Conservation (phyloP, 2,888 invertebrate genomes). For the Auanema freiburgensis region DNA sequence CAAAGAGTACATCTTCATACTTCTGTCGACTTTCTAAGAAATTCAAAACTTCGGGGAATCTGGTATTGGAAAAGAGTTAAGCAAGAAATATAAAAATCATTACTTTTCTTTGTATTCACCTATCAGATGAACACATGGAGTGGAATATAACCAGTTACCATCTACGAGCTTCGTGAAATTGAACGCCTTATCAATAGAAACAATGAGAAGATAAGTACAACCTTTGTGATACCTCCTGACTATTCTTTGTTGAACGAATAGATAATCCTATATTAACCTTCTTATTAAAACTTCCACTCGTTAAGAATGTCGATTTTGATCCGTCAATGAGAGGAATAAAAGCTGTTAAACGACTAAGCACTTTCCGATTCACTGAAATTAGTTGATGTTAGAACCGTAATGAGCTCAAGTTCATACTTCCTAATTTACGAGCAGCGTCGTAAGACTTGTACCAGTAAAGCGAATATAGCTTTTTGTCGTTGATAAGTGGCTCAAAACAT, state of each 20-base stretch:
- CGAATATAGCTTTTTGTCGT: neutral
- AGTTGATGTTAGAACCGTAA: too few relatives aligned
- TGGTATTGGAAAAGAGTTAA: slow-evolving; percentile 23
- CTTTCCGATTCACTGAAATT: slow-evolving; percentile 68
- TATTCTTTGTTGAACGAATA: slow-evolving; percentile 82
- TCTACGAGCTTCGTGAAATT: slow-evolving; percentile 78
- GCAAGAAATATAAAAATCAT: slow-evolving; percentile 16
- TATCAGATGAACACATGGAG: slow-evolving; percentile 68
- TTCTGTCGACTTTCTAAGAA: slow-evolving; percentile 67
- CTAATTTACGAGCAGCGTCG: neutral
- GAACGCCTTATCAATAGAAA: slow-evolving; percentile 65
- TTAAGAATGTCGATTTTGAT: too few relatives aligned
- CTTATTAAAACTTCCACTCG: slow-evolving; percentile 33
- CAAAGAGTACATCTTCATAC: slow-evolving; percentile 73
- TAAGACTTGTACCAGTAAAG: neutral
- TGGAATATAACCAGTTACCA: slow-evolving; percentile 51
- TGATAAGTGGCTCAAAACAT: too few relatives aligned
- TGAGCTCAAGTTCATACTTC: neutral
- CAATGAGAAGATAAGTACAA: slow-evolving; percentile 5
- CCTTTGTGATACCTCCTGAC: slow-evolving; percentile 71
- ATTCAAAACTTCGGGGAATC: slow-evolving; percentile 78
- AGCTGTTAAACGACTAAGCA: slow-evolving; percentile 85
- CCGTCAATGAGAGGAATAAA: slow-evolving; percentile 73
- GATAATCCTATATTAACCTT: slow-evolving; percentile 82
- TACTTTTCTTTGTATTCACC: slow-evolving; percentile 73